These are phyloP conservation scores for Drosophila guanche DNA, from an alignment of 1,140 invertebrate species.

Conservation along the genomic window DNA sequence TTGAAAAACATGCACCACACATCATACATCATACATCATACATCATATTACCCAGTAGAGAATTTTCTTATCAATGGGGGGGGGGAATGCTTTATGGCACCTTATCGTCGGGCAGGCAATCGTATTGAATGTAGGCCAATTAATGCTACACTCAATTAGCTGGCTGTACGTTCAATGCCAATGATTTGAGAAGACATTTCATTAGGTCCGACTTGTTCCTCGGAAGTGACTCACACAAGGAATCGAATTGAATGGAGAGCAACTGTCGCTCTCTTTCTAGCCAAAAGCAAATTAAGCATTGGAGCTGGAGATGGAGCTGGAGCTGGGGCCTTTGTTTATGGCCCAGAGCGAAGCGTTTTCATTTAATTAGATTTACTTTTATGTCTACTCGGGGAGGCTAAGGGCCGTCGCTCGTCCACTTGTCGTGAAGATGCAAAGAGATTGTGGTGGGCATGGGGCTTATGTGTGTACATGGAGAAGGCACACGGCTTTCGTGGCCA, in stretches of 20 bases:
- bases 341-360: conserved; percentile 55
- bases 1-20: no score
- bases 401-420: conserved; percentile 3
- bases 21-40: conserved; percentile 23
- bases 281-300: conserved; percentile 57
- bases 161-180: conserved; percentile 34
- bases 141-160: conserved; percentile 44
- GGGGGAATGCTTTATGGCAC: conserved; percentile 38
- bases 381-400: conserved; percentile 38
- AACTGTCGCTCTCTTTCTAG: neutral
- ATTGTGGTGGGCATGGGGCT: conserved; percentile 5
- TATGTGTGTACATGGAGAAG: conserved; percentile 45
- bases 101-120: conserved; percentile 15
- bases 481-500: conserved; percentile 64
- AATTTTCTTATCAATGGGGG: no score
- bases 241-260: conserved; percentile 19
- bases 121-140: conserved; percentile 42
- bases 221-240: conserved; percentile 39
- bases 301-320: conserved; percentile 16
- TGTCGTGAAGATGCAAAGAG: conserved; percentile 47
- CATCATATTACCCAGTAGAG: conserved; percentile 43
- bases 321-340: conserved; percentile 36
- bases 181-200: conserved; percentile 46
- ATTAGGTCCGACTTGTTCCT: conserved; percentile 37
- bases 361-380: conserved; percentile 77